Evolutionary conservation across 1,140 invertebrate genomes (phyloP).

Genomic region (Oscheius sp.): DNA sequence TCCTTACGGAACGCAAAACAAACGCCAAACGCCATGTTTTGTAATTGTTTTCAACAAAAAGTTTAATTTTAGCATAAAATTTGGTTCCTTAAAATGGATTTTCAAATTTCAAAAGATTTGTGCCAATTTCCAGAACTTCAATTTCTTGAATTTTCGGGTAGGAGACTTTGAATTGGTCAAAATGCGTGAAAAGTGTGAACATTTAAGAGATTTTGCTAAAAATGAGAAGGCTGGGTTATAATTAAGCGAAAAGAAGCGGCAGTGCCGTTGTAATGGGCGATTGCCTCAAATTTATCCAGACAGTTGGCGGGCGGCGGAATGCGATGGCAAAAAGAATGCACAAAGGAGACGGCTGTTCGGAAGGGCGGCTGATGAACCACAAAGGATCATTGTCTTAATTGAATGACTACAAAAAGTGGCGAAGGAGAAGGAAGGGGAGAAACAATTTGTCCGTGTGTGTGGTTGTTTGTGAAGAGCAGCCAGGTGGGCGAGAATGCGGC

Average conservation of each 20-base stretch:
- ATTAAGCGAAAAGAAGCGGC: background rate
- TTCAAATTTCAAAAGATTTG: background rate
- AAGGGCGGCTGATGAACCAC: too few species aligned
- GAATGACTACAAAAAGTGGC: too few species aligned
- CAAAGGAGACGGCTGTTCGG: too few species aligned
- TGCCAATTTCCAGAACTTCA: background rate
- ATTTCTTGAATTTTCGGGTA: background rate
- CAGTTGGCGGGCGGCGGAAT: background rate
- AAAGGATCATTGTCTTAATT: too few species aligned
- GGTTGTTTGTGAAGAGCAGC: too few species aligned
- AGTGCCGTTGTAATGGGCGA: background rate
- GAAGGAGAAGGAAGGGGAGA: too few species aligned
- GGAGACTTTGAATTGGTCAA: background rate
- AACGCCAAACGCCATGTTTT: too few species aligned
- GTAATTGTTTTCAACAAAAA: background rate
- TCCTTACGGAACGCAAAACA: too few species aligned
- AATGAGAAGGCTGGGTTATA: background rate
- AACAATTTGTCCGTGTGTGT: too few species aligned
- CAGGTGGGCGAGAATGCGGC: too few species aligned
- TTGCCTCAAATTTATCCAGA: constrained; percentile 9
- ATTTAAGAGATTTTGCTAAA: background rate
- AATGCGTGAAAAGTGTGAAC: background rate
- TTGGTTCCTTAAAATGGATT: background rate
- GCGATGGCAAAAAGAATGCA: too few species aligned
- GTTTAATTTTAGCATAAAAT: background rate